Percentiles rank a stretch among this genome's conserved stretches.
phyloP scores from a whole-genome alignment of 2,797 vertebrate species.

The Harpagifer antarcticus region DNA sequence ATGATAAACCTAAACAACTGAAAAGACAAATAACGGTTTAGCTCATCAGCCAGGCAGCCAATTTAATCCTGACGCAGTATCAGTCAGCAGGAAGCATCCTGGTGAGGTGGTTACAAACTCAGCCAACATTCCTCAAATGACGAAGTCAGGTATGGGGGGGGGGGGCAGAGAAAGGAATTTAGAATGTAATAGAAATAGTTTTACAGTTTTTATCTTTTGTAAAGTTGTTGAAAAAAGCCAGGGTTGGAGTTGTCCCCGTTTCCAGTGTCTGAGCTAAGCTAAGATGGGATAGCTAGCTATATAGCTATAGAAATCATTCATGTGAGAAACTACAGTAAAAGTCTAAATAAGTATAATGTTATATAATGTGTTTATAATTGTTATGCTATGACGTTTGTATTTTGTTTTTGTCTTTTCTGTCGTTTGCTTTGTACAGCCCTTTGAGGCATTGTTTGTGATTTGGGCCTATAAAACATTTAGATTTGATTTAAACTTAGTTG shows the following conservation, averaged over 20 bases:
- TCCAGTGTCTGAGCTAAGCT: not conserved
- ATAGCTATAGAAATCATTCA: too few relatives aligned
- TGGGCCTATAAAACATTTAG: too few relatives aligned
- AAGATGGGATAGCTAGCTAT: not conserved
- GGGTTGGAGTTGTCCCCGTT: not conserved
- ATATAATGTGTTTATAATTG: too few relatives aligned
- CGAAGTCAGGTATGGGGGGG: slow-evolving; percentile 10
- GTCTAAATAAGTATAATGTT: too few relatives aligned
- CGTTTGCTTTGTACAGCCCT: too few relatives aligned
- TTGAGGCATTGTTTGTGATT: too few relatives aligned
- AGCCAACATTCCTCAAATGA: slow-evolving; percentile 28
- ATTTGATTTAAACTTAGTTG: too few relatives aligned
- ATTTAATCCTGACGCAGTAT: slow-evolving; percentile 44
- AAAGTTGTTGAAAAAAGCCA: not conserved
- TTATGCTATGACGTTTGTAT: too few relatives aligned
- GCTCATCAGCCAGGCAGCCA: slow-evolving; percentile 49
- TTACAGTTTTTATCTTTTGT: not conserved
- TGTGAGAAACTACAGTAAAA: too few relatives aligned
- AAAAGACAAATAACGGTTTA: slow-evolving; percentile 46
- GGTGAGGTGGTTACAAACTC: slow-evolving; percentile 12
- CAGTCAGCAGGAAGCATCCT: slow-evolving; percentile 46
- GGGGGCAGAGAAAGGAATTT: not conserved
- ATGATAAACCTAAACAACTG: slow-evolving; percentile 53
- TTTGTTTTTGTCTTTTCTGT: too few relatives aligned
- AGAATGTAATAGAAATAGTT: not conserved